These are phyloP conservation scores for Microchrysa polita DNA, from an alignment of 2,888 invertebrate genomes.

Conservation along the genomic window DNA sequence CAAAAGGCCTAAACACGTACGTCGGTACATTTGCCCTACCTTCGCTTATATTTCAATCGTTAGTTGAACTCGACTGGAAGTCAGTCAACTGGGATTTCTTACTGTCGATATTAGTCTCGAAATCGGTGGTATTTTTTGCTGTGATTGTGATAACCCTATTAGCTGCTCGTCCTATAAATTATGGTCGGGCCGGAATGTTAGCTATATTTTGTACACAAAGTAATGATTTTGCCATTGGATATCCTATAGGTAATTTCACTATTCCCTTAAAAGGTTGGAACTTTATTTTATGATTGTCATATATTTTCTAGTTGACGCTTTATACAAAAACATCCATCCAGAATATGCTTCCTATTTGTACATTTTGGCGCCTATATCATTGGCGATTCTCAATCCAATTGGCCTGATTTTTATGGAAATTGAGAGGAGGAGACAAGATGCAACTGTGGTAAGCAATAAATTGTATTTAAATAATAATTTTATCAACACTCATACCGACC, in stretches of 20 bases:
- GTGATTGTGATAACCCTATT: conserved; percentile 82
- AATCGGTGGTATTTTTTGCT: conserved; percentile 83
- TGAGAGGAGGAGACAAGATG: conserved; percentile 60
- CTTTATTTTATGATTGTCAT: neutral
- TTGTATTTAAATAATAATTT: too few relatives aligned
- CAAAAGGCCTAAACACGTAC: conserved; percentile 90
- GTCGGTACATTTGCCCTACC: conserved; percentile 94
- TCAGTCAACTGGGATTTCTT: conserved; percentile 92
- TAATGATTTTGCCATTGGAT: conserved; percentile 97
- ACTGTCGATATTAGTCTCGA: conserved; percentile 84
- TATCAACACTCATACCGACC: too few relatives aligned
- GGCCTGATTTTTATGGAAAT: conserved; percentile 92
- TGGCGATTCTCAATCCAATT: conserved; percentile 91
- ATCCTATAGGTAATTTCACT: conserved; percentile 77
- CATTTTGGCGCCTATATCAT: conserved; percentile 91
- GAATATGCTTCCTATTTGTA: conserved; percentile 92
- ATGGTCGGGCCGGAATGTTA: conserved; percentile 88
- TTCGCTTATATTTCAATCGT: conserved; percentile 87
- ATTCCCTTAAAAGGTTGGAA: conserved; percentile 11
- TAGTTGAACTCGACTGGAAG: conserved; percentile 84
- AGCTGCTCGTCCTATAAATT: conserved; percentile 81
- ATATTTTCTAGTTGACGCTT: conserved; percentile 76
- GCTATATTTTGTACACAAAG: conserved; percentile 96
- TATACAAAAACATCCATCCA: conserved; percentile 86
- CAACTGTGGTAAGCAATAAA: conserved; percentile 56